phyloP scores from a whole-genome alignment of 2,113 vertebrate genomes.

The Taurulus bubalis region DNA sequence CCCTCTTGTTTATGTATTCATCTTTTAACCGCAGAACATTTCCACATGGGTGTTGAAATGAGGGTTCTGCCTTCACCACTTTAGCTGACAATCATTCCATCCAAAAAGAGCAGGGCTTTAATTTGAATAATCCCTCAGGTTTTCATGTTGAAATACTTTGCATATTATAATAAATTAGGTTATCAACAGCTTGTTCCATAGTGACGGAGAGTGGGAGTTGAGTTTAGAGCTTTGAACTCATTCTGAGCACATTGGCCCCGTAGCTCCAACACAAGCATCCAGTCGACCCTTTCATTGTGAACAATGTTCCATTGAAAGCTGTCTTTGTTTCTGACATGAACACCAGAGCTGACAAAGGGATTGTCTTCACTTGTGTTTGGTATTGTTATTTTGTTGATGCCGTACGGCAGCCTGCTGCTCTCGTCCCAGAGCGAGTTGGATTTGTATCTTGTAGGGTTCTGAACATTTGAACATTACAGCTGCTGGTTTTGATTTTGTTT shows the following conservation, averaged over 20 bases:
- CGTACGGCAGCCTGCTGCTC: not conserved
- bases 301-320: not conserved
- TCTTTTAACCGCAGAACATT: not conserved
- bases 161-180: not conserved
- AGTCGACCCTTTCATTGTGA: rapidly evolving
- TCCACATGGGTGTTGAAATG: not conserved
- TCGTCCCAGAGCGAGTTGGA: not conserved
- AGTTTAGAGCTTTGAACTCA: conserved; percentile 25
- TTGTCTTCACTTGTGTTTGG: not conserved
- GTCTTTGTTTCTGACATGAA: not conserved
- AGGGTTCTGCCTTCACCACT: not conserved
- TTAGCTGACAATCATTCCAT: conserved; percentile 22
- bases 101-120: not conserved
- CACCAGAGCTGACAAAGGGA: not conserved
- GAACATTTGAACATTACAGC: conserved; percentile 27
- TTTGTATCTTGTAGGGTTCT: not conserved
- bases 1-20: not conserved
- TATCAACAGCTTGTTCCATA: not conserved
- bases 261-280: conserved; percentile 3
- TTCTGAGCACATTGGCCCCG: conserved; percentile 40
- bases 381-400: not conserved
- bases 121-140: conserved; percentile 28
- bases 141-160: not conserved
- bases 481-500: conserved; percentile 9
- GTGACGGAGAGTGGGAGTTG: not conserved